Percentiles rank a stretch among this genome's conserved stretches.
Evolutionary conservation across 2,113 vertebrate species (phyloP).

Genomic region (Urocitellus parryii): DNA sequence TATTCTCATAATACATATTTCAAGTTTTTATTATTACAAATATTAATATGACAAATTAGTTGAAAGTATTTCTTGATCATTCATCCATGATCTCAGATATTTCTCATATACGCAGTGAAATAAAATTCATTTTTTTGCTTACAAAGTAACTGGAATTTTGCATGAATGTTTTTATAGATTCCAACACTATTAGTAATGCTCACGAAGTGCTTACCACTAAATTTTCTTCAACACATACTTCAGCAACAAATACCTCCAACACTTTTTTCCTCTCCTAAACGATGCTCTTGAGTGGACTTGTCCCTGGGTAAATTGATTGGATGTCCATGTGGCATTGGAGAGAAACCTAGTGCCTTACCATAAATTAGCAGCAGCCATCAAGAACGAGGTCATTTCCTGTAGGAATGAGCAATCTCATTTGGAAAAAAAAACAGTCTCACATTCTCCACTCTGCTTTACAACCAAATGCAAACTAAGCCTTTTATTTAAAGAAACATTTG

Average conservation of each 20-base stretch:
- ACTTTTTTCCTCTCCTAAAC: slow-evolving; percentile 23
- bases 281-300: slow-evolving; percentile 7
- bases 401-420: slow-evolving; percentile 68
- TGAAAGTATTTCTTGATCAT: background rate
- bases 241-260: slow-evolving; percentile 16
- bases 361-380: slow-evolving; percentile 72
- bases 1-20: background rate
- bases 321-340: slow-evolving; percentile 44
- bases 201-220: slow-evolving; percentile 61
- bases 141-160: slow-evolving; percentile 62
- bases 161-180: slow-evolving; percentile 61
- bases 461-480: slow-evolving; percentile 67
- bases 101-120: slow-evolving; percentile 55
- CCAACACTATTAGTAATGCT: slow-evolving; percentile 52
- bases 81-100: slow-evolving; percentile 62
- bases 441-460: slow-evolving; percentile 47
- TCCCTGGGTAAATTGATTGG: slow-evolving; percentile 58
- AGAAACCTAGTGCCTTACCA: slow-evolving; percentile 40
- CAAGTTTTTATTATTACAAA: background rate
- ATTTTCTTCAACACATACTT: slow-evolving; percentile 37
- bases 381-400: slow-evolving; percentile 72
- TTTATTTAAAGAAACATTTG: slow-evolving; percentile 76
- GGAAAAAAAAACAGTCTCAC: slow-evolving; percentile 59
- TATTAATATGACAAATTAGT: background rate
- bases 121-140: slow-evolving; percentile 57